Percentiles rank a stretch among this genome's conserved stretches.
Conservation (phyloP, 1,140 invertebrate species). For the Drosophila tropicalis region DNA sequence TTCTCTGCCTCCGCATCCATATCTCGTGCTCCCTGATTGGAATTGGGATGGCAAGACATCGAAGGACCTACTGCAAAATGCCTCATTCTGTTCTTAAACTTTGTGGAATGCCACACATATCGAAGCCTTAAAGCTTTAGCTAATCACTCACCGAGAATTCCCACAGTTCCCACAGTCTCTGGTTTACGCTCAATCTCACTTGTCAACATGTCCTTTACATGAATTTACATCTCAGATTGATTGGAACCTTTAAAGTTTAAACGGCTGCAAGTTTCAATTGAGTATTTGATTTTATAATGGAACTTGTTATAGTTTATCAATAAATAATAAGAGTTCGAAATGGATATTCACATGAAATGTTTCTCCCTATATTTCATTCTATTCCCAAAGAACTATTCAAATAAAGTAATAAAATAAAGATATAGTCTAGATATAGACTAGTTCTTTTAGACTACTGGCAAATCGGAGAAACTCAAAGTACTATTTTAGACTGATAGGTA, state of each 20-base stretch:
- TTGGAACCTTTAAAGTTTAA: conserved; percentile 23
- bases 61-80: not conserved
- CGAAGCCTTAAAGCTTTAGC: conserved; percentile 10
- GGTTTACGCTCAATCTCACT: conserved; percentile 57
- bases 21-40: not conserved
- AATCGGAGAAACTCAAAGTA: too few relatives aligned
- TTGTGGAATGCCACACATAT: not conserved
- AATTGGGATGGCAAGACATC: not conserved
- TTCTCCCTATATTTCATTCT: too few relatives aligned
- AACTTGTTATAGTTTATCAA: not conserved
- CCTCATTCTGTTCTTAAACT: not conserved
- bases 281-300: too few relatives aligned
- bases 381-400: too few relatives aligned
- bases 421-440: too few relatives aligned
- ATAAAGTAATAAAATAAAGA: too few relatives aligned
- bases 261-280: not conserved
- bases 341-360: too few relatives aligned
- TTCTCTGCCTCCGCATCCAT: not conserved
- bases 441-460: too few relatives aligned
- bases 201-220: conserved; percentile 75
- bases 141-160: conserved; percentile 60
- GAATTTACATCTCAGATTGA: conserved; percentile 66
- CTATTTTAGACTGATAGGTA: too few relatives aligned
- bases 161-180: conserved; percentile 38
- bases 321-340: too few relatives aligned